Evolutionary conservation across 2,888 invertebrate species (phyloP).

Genomic region (Dynastes tityus): DNA sequence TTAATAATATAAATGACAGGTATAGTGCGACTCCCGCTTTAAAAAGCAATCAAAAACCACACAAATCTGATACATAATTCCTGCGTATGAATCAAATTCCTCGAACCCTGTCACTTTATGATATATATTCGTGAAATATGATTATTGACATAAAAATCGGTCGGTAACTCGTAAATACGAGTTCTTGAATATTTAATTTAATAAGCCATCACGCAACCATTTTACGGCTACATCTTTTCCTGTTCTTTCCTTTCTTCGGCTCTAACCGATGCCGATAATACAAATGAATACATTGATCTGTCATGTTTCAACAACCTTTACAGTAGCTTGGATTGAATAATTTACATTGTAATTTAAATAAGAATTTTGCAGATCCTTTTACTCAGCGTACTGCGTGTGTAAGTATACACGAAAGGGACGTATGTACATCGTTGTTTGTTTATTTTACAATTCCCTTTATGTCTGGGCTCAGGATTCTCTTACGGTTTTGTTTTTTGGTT

Average conservation of each 20-base stretch:
- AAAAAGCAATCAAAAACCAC: constrained; percentile 41
- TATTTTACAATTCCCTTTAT: no score
- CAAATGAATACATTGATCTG: constrained; percentile 24
- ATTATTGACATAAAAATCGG: constrained; percentile 36
- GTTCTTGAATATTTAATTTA: constrained; percentile 39
- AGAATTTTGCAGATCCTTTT: neutral
- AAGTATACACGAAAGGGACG: no score
- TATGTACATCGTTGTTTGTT: no score
- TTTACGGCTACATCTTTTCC: constrained; percentile 24
- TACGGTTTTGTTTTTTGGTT: no score
- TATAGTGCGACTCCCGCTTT: constrained; percentile 35
- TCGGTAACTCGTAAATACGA: constrained; percentile 26
- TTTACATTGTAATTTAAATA: constrained; percentile 13
- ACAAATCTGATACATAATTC: constrained; percentile 40
- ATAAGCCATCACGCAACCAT: constrained; percentile 34
- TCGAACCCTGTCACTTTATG: constrained; percentile 13
- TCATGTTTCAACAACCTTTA: constrained; percentile 27
- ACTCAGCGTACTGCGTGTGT: no score
- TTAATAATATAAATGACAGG: constrained; percentile 26
- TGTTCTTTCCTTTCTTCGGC: constrained; percentile 14
- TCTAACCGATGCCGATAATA: constrained; percentile 9
- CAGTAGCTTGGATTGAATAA: neutral
- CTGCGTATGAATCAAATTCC: constrained; percentile 9
- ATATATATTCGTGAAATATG: constrained; percentile 35
- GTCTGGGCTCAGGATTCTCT: no score